Evolutionary conservation across 2,797 vertebrate genomes (phyloP).

Genomic region (Myripristis murdjan): DNA sequence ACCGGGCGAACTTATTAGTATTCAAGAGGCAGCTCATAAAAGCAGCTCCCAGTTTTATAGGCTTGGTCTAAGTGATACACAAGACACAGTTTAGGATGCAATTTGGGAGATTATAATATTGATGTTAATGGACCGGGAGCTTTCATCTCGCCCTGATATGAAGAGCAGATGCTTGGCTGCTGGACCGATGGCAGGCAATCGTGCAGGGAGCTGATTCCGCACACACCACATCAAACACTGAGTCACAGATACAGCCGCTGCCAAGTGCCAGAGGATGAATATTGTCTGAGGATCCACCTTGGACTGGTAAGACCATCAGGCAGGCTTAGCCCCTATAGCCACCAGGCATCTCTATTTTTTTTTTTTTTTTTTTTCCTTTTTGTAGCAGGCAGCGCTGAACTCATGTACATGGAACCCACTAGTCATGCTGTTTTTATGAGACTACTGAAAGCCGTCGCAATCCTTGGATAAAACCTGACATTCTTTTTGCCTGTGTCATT

Average conservation of each 20-base stretch:
- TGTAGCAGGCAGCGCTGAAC: no score
- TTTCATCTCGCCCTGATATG: constrained; percentile 79
- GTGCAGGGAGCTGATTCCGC: constrained; percentile 56
- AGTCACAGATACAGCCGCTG: constrained; percentile 45
- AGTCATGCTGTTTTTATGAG: constrained; percentile 24
- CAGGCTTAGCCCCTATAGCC: constrained; percentile 14
- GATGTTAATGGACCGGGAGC: constrained; percentile 77
- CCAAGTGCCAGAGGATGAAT: constrained; percentile 63
- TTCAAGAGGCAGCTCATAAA: constrained; percentile 48
- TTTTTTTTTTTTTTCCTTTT: no score
- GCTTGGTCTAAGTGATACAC: constrained; percentile 39
- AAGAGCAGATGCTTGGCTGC: constrained; percentile 82
- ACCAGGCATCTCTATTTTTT: constrained; percentile 21
- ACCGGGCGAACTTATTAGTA: constrained; percentile 29
- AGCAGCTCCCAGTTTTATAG: constrained; percentile 45
- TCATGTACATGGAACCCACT: background rate
- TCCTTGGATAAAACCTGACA: background rate
- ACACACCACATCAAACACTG: constrained; percentile 68
- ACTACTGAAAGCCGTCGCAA: background rate
- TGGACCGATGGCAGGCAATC: constrained; percentile 58
- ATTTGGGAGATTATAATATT: constrained; percentile 77
- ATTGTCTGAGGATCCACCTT: constrained; percentile 62
- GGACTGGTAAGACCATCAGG: constrained; percentile 50
- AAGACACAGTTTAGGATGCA: constrained; percentile 63
- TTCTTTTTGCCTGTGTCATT: no score